phyloP scores from a whole-genome alignment of 2,113 vertebrate genomes.

The Aphelocoma coerulescens region DNA sequence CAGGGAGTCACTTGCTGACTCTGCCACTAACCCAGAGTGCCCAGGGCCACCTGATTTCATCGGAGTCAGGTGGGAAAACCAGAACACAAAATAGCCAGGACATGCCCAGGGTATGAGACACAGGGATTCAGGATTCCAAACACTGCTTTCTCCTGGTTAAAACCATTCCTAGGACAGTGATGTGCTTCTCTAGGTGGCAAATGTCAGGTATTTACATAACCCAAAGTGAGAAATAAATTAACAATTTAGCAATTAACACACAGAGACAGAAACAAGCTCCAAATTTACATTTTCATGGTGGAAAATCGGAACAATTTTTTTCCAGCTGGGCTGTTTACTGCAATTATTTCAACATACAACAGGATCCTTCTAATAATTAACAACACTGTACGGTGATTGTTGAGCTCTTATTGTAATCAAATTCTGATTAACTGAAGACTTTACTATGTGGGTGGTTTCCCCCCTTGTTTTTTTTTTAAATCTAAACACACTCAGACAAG shows the following conservation, averaged over 20 bases:
- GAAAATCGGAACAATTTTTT: background rate
- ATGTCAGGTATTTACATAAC: background rate
- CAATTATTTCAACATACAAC: background rate
- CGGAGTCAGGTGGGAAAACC: background rate
- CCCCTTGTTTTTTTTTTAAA: background rate
- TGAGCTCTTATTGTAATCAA: background rate
- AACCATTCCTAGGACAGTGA: background rate
- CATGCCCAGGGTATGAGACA: background rate
- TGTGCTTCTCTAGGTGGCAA: background rate
- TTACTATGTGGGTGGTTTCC: background rate
- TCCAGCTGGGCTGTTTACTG: background rate
- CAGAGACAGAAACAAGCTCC: background rate
- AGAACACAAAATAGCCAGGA: background rate
- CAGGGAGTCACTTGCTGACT: background rate
- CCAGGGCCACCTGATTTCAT: background rate
- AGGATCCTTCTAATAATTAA: background rate
- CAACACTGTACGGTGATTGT: background rate
- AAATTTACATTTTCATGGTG: background rate
- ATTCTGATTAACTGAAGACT: background rate
- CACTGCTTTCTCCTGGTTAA: fast-evolving
- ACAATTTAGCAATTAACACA: background rate
- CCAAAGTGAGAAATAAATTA: background rate
- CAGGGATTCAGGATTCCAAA: background rate
- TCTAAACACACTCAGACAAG: background rate
- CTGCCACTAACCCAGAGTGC: background rate